These are phyloP conservation scores for Enteromius unitaeniatus DNA, from an alignment of 2,797 vertebrate genomes.

Conservation along the genomic window DNA sequence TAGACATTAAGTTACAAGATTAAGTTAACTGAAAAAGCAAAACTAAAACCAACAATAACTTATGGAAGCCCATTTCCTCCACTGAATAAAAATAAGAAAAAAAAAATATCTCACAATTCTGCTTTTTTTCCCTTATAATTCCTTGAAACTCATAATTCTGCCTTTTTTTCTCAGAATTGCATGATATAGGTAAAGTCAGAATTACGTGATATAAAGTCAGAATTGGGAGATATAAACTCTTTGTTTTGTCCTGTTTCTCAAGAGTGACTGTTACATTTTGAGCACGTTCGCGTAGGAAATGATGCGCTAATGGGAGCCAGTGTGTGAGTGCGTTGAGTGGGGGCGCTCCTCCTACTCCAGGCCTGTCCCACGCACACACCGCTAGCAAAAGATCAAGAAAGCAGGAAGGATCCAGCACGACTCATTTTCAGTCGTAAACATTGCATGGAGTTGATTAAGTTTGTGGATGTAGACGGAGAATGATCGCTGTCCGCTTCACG, in stretches of 20 bases:
- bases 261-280: not conserved
- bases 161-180: no score
- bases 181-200: no score
- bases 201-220: no score
- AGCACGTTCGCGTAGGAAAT: not conserved
- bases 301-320: not conserved
- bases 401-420: not conserved
- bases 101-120: no score
- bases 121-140: no score
- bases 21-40: not conserved
- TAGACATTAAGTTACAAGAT: not conserved
- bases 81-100: no score
- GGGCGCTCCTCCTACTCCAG: conserved; percentile 24
- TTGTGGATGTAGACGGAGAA: not conserved
- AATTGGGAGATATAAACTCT: no score
- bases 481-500: not conserved
- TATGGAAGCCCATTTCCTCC: no score
- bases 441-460: not conserved
- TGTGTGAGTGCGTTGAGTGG: not conserved
- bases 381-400: not conserved
- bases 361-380: not conserved
- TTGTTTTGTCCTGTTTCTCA: no score
- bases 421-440: not conserved
- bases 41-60: no score
- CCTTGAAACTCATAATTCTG: no score